phyloP scores from a whole-genome alignment of 2,797 vertebrate species.

The Gallirallus australis region DNA sequence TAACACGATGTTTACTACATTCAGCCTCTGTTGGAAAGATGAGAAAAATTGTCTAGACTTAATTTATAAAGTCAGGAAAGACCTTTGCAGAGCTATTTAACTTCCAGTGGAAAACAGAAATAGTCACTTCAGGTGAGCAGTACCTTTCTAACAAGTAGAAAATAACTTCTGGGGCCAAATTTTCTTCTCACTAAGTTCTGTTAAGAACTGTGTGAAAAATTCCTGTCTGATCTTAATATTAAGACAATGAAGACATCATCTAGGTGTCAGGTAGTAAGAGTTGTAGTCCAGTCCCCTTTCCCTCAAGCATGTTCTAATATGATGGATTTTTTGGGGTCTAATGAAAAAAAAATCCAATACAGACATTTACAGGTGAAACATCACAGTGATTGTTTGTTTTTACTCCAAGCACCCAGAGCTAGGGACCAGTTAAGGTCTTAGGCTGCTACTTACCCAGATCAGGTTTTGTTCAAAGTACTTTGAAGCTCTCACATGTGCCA shows the following conservation, averaged over 20 bases:
- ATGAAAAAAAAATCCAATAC: not conserved
- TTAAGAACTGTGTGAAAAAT: not conserved
- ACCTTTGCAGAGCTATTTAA: not conserved
- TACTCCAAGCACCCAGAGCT: not conserved
- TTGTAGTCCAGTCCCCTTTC: not conserved
- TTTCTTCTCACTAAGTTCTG: not conserved
- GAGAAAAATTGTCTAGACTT: not conserved
- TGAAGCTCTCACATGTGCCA: not conserved
- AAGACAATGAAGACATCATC: not conserved
- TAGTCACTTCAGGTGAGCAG: not conserved
- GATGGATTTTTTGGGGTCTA: not conserved
- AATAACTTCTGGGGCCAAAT: not conserved
- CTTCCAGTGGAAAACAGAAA: not conserved
- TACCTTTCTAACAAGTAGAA: not conserved
- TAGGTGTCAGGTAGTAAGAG: not conserved
- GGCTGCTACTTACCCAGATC: not conserved
- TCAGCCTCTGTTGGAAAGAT: not conserved
- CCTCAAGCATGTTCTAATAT: not conserved
- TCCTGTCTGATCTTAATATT: not conserved
- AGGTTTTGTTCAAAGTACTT: not conserved
- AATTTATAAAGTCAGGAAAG: not conserved
- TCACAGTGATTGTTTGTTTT: not conserved
- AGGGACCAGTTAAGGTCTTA: not conserved
- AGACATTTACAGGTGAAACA: not conserved
- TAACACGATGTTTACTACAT: slow-evolving; percentile 10